phyloP scores from a whole-genome alignment of 2,888 invertebrate genomes.

The Cancer borealis region DNA sequence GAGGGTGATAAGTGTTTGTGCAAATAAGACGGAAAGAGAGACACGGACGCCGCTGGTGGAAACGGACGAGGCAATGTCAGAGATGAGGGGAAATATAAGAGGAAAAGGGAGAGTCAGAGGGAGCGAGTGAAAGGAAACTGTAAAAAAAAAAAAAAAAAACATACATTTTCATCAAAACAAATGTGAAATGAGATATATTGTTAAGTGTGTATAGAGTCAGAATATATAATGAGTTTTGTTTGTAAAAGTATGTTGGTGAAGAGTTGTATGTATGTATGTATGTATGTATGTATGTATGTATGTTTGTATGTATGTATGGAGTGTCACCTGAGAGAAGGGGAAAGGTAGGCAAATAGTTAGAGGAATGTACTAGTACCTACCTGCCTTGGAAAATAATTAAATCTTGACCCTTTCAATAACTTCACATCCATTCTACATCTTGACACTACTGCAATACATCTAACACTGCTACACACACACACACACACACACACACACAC shows the following conservation, averaged over 20 bases:
- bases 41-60: not conserved
- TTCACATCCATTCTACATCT: not conserved
- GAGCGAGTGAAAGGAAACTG: not conserved
- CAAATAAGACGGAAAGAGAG: constrained; percentile 20
- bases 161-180: not conserved
- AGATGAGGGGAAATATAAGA: not conserved
- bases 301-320: not conserved
- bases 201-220: not conserved
- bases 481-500: constrained; percentile 20
- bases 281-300: not conserved
- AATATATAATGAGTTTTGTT: not conserved
- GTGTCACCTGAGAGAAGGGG: not conserved
- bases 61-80: not conserved
- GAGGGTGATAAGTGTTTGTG: constrained; percentile 1
- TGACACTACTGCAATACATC: not conserved
- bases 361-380: not conserved
- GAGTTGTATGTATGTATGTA: not conserved
- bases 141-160: not conserved
- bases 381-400: not conserved
- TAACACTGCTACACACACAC: not conserved
- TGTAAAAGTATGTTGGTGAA: not conserved
- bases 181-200: not conserved
- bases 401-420: not conserved
- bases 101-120: not conserved
- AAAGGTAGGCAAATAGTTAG: not conserved